A percentile compares a stretch with the other conserved stretches of the same genome.
Conservation (phyloP, 2,888 invertebrate species). For the Schrankia costaestrigalis region DNA sequence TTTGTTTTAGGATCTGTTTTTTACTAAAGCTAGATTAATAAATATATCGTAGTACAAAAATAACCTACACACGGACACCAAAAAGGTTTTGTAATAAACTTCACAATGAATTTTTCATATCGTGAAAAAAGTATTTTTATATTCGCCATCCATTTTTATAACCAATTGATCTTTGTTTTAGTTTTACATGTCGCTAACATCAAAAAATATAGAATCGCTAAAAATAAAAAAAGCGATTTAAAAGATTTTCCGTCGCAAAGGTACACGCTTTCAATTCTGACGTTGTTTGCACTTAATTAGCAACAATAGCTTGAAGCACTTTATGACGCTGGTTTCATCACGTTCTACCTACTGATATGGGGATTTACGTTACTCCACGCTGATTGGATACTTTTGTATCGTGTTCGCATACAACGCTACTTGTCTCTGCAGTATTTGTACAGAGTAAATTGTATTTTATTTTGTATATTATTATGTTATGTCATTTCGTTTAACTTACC, state of each 20-base stretch:
- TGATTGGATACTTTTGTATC: conserved; percentile 24
- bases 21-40: no score
- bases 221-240: background rate
- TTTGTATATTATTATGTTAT: no score
- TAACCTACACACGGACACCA: no score
- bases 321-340: conserved; percentile 29
- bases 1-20: no score
- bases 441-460: no score
- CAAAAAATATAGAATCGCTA: background rate
- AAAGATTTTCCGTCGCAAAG: conserved; percentile 4
- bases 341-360: conserved; percentile 21
- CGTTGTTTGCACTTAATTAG: conserved; percentile 35
- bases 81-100: background rate
- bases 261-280: conserved; percentile 10
- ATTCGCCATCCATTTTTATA: background rate
- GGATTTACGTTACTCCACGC: conserved; percentile 16
- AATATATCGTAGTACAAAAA: no score
- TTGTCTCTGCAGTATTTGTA: no score
- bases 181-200: background rate
- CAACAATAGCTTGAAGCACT: conserved; percentile 30
- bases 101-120: background rate
- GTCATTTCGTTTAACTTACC: no score
- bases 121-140: background rate
- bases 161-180: background rate
- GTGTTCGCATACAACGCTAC: conserved; percentile 6